Percentiles rank a stretch among this genome's conserved stretches.
These are phyloP conservation scores for Pseudomyrmex flavicornis DNA, from an alignment of 1,140 invertebrate genomes.

Conservation along the genomic window DNA sequence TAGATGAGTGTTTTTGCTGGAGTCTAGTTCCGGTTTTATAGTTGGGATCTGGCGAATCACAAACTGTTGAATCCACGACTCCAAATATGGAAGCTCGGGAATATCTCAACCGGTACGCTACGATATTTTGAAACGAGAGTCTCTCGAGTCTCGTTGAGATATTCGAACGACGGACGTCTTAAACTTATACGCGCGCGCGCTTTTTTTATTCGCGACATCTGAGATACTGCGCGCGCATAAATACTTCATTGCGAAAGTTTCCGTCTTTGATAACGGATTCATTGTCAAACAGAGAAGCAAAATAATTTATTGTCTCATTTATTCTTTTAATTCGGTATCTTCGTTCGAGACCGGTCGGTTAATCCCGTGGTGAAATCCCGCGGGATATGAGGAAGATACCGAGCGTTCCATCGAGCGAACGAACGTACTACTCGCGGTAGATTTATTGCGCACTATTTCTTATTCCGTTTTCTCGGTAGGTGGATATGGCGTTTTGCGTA, in stretches of 20 bases:
- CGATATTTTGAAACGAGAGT: too few species aligned
- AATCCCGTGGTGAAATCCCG: conserved; percentile 29
- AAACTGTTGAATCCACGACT: too few species aligned
- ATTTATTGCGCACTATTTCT: conserved; percentile 44
- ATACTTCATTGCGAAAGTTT: background rate
- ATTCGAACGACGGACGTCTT: too few species aligned
- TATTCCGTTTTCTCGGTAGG: conserved; percentile 36
- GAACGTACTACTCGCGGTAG: background rate
- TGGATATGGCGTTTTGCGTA: conserved; percentile 37
- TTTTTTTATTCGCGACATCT: background rate
- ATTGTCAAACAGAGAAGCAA: background rate
- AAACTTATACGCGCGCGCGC: background rate
- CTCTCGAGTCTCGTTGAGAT: too few species aligned
- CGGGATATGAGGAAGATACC: background rate
- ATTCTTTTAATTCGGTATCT: conserved; percentile 62
- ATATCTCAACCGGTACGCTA: too few species aligned
- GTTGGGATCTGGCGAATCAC: too few species aligned
- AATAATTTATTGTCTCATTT: conserved; percentile 63
- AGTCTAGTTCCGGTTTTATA: too few species aligned
- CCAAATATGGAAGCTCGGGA: too few species aligned
- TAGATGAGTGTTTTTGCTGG: too few species aligned
- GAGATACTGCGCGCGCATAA: too few species aligned
- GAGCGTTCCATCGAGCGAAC: conserved; percentile 18
- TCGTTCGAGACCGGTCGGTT: background rate
- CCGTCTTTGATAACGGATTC: background rate